These are phyloP conservation scores for Folsomia manolachei DNA, from an alignment of 2,888 invertebrate genomes.

Conservation along the genomic window DNA sequence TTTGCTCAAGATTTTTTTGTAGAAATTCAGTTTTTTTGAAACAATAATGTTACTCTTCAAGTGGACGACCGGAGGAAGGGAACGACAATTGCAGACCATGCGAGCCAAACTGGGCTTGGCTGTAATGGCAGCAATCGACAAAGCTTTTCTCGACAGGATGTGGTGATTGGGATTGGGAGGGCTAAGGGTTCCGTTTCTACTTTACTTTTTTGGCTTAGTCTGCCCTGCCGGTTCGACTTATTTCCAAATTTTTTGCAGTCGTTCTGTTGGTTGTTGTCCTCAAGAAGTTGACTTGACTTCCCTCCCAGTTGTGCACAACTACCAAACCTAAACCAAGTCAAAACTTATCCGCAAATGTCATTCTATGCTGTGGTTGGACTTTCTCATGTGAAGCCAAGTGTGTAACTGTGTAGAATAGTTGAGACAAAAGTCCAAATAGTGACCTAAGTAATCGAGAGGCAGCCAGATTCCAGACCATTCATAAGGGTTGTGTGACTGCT, in stretches of 20 bases:
- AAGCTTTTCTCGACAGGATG: slow-evolving; percentile 22
- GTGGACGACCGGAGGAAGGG: background rate
- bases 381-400: background rate
- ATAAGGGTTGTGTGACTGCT: background rate
- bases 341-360: background rate
- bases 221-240: background rate
- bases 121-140: background rate
- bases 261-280: background rate
- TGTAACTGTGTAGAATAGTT: background rate
- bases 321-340: background rate
- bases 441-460: too few species aligned
- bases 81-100: background rate
- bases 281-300: background rate
- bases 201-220: too few species aligned
- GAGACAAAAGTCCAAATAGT: background rate
- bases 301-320: background rate
- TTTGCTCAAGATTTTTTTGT: background rate
- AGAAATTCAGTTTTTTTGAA: background rate
- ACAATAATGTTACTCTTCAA: background rate
- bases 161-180: slow-evolving; percentile 40
- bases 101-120: too few species aligned
- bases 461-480: too few species aligned
- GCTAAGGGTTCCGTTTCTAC: slow-evolving; percentile 29
- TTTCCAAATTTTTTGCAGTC: slow-evolving; percentile 31
- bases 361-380: background rate